A percentile compares a stretch with the other conserved stretches of the same genome.
Evolutionary conservation across 2,113 vertebrate genomes (phyloP).

Genomic region (Clarias macrocephalus): DNA sequence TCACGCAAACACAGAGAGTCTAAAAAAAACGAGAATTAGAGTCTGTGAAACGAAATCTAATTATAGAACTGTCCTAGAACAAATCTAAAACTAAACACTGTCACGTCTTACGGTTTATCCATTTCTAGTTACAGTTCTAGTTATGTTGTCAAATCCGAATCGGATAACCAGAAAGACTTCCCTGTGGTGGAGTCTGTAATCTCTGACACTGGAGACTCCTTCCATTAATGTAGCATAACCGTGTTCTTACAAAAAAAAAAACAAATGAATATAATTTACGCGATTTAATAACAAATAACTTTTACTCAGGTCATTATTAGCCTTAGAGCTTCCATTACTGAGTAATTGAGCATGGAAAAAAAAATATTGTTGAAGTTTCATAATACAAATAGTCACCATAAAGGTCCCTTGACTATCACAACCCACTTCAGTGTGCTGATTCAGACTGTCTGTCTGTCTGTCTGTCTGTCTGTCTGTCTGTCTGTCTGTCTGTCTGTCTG

Average conservation of each 20-base stretch:
- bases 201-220: background rate
- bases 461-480: slow-evolving; percentile 25
- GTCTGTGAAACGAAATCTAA: background rate
- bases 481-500: slow-evolving; percentile 34
- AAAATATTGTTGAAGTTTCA: background rate
- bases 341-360: background rate
- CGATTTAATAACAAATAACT: background rate
- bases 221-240: background rate
- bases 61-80: background rate
- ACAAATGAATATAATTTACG: background rate
- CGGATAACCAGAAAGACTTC: background rate
- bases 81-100: background rate
- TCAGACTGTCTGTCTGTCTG: slow-evolving; percentile 32
- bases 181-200: background rate
- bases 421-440: slow-evolving; percentile 16
- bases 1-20: background rate
- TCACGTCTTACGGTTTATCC: background rate
- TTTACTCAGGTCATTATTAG: background rate
- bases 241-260: background rate
- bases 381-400: background rate
- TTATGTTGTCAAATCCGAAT: background rate
- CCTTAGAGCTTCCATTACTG: background rate
- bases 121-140: background rate
- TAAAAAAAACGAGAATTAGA: background rate
- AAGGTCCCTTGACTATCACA: background rate